These are phyloP conservation scores for Protonibea diacanthus DNA, from an alignment of 2,797 vertebrate species.

Conservation along the genomic window DNA sequence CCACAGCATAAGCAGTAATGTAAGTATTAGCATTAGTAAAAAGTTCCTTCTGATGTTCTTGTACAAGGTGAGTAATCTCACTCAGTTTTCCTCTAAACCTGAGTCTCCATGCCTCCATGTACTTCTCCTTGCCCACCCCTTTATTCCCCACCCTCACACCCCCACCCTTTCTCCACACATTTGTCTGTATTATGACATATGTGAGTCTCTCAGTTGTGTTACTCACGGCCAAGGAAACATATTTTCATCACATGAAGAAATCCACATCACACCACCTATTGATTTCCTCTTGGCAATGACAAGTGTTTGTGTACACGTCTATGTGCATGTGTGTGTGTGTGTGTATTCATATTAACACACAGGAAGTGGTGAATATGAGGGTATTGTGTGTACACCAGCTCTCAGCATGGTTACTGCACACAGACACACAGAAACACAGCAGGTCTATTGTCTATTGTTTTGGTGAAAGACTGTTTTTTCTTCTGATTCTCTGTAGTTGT, in stretches of 20 bases:
- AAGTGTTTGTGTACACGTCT: conserved; percentile 12
- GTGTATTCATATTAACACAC: conserved; percentile 29
- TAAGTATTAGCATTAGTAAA: neutral
- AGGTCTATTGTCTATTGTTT: neutral
- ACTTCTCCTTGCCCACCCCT: neutral
- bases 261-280: conserved; percentile 46
- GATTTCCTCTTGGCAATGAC: conserved; percentile 48
- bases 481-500: neutral
- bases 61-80: neutral
- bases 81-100: neutral
- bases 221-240: conserved; percentile 59
- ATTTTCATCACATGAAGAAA: conserved; percentile 54
- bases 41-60: neutral
- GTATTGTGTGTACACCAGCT: conserved; percentile 15
- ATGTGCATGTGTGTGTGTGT: neutral
- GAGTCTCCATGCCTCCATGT: neutral
- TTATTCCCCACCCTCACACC: neutral
- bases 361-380: conserved; percentile 16
- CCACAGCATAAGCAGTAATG: neutral
- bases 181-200: conserved; percentile 41
- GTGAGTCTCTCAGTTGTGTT: conserved; percentile 40
- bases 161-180: conserved; percentile 35
- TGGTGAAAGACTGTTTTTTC: neutral
- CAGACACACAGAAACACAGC: conserved; percentile 22
- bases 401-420: conserved; percentile 33